Evolutionary conservation across 1,140 invertebrate genomes (phyloP), one percentile per base, ranked within the genome.

Genomic region (Hycleus phaleratus): DNA sequence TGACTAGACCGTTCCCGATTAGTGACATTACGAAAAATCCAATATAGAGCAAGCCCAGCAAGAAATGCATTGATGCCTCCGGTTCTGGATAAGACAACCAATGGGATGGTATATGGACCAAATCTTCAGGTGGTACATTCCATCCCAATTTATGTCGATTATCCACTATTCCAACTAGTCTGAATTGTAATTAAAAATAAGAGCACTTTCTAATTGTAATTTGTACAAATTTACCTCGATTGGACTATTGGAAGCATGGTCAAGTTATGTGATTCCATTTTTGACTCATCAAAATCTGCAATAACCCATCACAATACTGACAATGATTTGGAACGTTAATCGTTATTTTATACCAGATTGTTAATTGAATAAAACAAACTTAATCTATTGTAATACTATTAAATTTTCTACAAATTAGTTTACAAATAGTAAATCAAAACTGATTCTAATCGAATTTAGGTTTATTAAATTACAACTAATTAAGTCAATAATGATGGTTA

Each of bases 1-100:
- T 85, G 61, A 95, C 91, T 24, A 93, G 77, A 26, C 90, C 88
- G 72, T 95, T 95, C 59, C 92, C 92, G 2, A 85, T 68, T 1
- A 90, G 74, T 5, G 88, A 81, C 26, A 86, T 79, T 42, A 88
- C 81, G n/a, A 88, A 90, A 56, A 93, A 87, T 46, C 86, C 78
- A 24, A 85, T 81, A 68, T 93, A 95, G 62, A 89, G 74, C 45
- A 93, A 75, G 1, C 85, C 91, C 2, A 94, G 75, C 26, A 88
- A 77, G 64, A 90, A 91, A 72, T 94, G 90, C 65, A 90, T 81
- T 48, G 87, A 82, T 43, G 87, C 85, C 43, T 88, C 86, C 3
- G 89, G 87, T 69, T 90, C 87, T 26, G 85, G 80, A 70, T 84
- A 91, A 10, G 78, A 74, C 40, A 90, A 79, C 88, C 89, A 93